Evolutionary conservation across 2,888 invertebrate genomes (phyloP), one percentile per base, ranked within the genome.

Genomic region (Phorcus lineatus): DNA sequence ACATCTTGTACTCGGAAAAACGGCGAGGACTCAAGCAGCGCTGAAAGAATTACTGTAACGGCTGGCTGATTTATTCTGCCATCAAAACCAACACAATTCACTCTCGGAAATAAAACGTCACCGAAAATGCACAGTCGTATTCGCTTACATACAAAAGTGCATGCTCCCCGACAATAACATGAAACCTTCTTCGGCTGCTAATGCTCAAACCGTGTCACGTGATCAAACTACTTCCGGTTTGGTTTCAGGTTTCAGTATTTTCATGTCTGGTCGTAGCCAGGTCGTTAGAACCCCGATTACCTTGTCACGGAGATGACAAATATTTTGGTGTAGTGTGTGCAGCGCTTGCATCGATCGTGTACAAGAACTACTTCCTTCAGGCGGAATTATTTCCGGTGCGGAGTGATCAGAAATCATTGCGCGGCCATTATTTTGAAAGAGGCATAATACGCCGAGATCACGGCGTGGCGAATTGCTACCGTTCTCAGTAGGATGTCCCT

Each of bases 181-280:
- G 36, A 47, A 74, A 79, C 57, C 67, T 52, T 74, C 54, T 74
- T 54, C 74, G 75, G 67, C 76, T 79, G 74, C 74, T 80, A 81
- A 82, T 82, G 80, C 77, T 78, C 78, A 77, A 82, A 82, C 75
- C 79, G 74, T 80, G 82, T 82, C 82, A 82, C 80, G 80, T 82
- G 82, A 80, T 74, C 70, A 77, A 77, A 54, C 80, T 76, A 79
- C 79, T 80, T 82, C 82, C 82, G 82, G 82, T 40, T 22, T 36
- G 55, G 82, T 77, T 74, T 82, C 79, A 74, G 79, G 74, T 82
- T 81, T 79, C 82, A 82, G 80, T 70, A 78, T 80, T 82, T 79
- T 77, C 79, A 66, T 77, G 76, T 76, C 76, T 79, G 79, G 67
- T 79, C 77, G 81, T 76, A 77, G 76, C 47, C 28, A 55, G 76